These are phyloP conservation scores for Ceryle rudis DNA, from an alignment of 2,797 vertebrate species.

Conservation along the genomic window DNA sequence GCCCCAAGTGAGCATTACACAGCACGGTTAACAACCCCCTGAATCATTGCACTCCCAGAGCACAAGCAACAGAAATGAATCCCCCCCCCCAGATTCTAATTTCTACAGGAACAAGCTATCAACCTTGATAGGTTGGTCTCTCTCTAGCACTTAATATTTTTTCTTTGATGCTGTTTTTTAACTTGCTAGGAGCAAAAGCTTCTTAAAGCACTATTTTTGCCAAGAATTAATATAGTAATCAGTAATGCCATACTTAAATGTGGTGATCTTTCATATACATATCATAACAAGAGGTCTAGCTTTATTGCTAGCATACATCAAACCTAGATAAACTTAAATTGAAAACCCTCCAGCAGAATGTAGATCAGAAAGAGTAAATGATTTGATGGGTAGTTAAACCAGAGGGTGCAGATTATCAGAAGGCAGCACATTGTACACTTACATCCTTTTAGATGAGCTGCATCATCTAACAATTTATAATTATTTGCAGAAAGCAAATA, in stretches of 20 bases:
- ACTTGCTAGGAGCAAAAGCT: neutral
- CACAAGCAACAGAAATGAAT: neutral
- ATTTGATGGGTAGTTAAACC: neutral
- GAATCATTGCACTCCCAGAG: neutral
- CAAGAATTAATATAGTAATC: neutral
- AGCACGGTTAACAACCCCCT: neutral
- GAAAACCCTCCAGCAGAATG: slow-evolving; percentile 8
- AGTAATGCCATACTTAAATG: neutral
- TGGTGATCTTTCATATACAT: neutral
- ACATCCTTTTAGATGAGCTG: neutral
- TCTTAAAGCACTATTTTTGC: neutral
- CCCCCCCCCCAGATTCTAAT: fast-evolving
- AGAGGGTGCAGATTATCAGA: neutral
- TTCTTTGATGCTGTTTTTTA: neutral
- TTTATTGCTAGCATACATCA: neutral
- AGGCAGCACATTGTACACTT: neutral
- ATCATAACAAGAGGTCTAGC: neutral
- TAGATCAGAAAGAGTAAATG: neutral
- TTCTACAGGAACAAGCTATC: neutral
- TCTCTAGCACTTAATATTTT: neutral
- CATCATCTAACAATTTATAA: neutral
- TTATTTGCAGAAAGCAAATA: neutral
- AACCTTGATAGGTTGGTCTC: neutral
- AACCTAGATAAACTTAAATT: neutral
- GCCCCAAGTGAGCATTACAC: neutral